Percentiles rank a stretch among this genome's conserved stretches.
These are phyloP conservation scores for Zophobas atratus DNA, from an alignment of 1,140 invertebrate genomes.

Conservation along the genomic window DNA sequence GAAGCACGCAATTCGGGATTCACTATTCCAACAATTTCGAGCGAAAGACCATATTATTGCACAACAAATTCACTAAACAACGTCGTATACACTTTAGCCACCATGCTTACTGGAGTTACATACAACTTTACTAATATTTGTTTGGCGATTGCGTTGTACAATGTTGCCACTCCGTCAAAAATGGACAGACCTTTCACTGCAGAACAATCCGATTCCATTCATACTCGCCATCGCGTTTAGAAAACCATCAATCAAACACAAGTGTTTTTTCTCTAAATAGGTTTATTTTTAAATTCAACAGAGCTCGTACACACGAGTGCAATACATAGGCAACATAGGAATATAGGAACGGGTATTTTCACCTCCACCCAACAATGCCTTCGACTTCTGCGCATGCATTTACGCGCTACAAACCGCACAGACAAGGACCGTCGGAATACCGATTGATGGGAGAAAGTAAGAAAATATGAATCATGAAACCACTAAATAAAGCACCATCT, in stretches of 20 bases:
- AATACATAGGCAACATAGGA: conserved; percentile 32
- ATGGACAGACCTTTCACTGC: conserved; percentile 17
- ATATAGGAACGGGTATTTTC: conserved; percentile 34
- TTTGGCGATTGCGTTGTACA: conserved; percentile 54
- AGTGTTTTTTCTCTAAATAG: conserved; percentile 2
- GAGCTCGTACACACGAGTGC: conserved; percentile 3
- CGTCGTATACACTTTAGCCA: conserved; percentile 52
- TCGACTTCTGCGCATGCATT: conserved; percentile 40
- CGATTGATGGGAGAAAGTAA: conserved; percentile 46
- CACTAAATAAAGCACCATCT: conserved; percentile 17
- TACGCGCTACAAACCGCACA: conserved; percentile 34
- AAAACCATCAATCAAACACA: conserved; percentile 33
- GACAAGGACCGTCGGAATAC: conserved; percentile 29
- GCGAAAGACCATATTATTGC: conserved; percentile 44
- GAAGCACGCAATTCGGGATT: conserved; percentile 9
- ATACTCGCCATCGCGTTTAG: background rate
- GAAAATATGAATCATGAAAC: conserved; percentile 43
- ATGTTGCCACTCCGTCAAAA: conserved; percentile 36
- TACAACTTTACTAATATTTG: conserved; percentile 57
- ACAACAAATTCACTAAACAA: conserved; percentile 48
- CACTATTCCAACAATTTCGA: conserved; percentile 42
- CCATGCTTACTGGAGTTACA: conserved; percentile 55
- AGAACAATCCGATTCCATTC: conserved; percentile 11
- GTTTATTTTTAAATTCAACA: conserved; percentile 30
- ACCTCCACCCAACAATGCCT: conserved; percentile 47